Conservation (phyloP, 2,888 invertebrate genomes). For the Zhuqinia jingwanae region DNA sequence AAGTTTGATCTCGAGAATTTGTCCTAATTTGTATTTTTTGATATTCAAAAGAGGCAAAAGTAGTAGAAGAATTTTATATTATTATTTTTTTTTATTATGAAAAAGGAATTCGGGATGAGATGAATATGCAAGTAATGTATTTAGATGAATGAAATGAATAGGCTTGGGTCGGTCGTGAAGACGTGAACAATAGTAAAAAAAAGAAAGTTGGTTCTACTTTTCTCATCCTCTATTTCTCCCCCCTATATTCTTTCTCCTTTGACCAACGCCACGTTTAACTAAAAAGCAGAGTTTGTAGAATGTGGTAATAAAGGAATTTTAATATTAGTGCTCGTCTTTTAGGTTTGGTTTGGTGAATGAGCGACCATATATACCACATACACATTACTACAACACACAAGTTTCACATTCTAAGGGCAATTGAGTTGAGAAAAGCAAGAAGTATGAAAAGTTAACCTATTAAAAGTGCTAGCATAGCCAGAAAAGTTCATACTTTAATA, state of each 20-base stretch:
- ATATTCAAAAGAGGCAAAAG: conserved; percentile 3
- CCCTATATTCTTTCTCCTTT: background rate
- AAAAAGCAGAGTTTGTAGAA: conserved; percentile 4
- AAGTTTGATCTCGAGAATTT: background rate
- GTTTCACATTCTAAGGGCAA: conserved; percentile 11
- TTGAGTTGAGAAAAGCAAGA: background rate
- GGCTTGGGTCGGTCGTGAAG: background rate
- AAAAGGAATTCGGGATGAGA: conserved; percentile 1
- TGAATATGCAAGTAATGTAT: conserved; percentile 26
- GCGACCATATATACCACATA: conserved; percentile 17
- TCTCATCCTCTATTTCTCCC: background rate
- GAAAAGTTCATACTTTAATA: conserved; percentile 39
- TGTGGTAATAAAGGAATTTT: conserved; percentile 38
- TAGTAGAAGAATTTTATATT: no score
- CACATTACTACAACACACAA: background rate
- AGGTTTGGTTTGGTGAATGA: background rate
- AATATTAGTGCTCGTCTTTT: background rate
- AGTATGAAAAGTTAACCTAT: conserved; percentile 56
- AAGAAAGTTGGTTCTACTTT: conserved; percentile 19
- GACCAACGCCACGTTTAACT: background rate
- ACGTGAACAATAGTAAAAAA: no score
- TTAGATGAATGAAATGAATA: conserved; percentile 3
- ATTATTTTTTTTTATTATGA: no score
- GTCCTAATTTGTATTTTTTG: conserved; percentile 20
- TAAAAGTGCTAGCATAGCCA: conserved; percentile 11